Base-by-base conservation (phyloP, 2,113 vertebrate genomes). In the Heloderma charlesbogerti region DNA sequence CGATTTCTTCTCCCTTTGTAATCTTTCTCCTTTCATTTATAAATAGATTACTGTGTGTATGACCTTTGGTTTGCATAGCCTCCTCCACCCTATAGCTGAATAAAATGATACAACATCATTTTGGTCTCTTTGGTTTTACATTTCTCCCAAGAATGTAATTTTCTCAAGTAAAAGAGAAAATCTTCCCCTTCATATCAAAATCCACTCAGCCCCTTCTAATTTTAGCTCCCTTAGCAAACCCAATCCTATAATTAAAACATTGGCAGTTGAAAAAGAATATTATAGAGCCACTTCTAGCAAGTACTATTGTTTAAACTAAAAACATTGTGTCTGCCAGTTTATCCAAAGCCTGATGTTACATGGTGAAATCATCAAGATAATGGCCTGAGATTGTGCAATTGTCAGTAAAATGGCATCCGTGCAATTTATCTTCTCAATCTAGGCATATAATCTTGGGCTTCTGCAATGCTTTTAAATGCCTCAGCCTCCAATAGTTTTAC, bases 181-280 rank as follows among this genome's bases (percentile, higher is more conserved):
- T 94, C 90, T 93, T 94, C 90, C 89, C 95, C 79, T 96, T 96
- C 91, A 13, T 96, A 97, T 97, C 93, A 96, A 97, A 97, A 96
- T 96, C 93, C 95, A 86, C 95, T 95, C 83, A 96, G 93, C 88
- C 93, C 93, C 91, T 96, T 96, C 96, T 96, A 97, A 97, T 94
- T 97, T 97, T 97, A 97, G 97, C 91, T 94, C 92, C 94, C 89
- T 93, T 92, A 91, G 90, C 0, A 0, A 97, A 92, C 6, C 6
- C n/a, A 80, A 96, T 81, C 90, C 94, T 97, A 93, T 96, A 97
- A 97, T 98, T 97, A 98, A 96, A 97, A 96, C 86, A 94, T 91
- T 95, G 97, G 96, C 93, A 95, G 94, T 96, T 97, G 97, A 95
- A 94, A 94, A 93, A 94, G 94, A 94, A 92, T 95, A 96, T 97